Conservation (phyloP, 2,888 invertebrate species). For the Dasysyrphus tricinctus region DNA sequence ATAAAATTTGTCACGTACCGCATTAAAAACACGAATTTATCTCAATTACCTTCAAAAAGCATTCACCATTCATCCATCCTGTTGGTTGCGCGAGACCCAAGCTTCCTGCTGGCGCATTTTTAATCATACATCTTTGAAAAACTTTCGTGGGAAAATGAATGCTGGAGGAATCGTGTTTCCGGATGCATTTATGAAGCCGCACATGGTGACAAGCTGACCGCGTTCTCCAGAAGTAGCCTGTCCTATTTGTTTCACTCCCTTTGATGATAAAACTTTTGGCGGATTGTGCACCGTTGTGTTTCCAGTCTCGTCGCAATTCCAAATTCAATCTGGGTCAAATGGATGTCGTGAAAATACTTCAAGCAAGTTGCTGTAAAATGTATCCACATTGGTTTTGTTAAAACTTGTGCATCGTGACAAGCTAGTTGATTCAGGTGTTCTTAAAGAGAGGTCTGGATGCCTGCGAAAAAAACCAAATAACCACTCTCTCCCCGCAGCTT, state of each 20-base stretch:
- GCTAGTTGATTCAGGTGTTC: background rate
- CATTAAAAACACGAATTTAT: too few species aligned
- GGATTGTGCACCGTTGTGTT: too few species aligned
- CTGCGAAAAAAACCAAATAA: background rate
- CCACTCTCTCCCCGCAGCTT: too few species aligned
- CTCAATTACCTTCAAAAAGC: too few species aligned
- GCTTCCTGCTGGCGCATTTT: background rate
- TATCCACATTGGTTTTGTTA: background rate
- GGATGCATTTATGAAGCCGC: background rate
- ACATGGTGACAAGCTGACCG: background rate
- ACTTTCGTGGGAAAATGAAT: background rate
- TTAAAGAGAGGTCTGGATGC: background rate
- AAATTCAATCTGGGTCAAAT: background rate
- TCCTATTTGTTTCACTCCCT: too few species aligned
- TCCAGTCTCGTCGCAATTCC: background rate
- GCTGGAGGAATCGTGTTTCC: background rate
- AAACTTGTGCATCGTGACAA: too few species aligned
- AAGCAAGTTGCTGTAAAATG: background rate
- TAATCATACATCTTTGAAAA: too few species aligned
- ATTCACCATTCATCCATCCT: background rate
- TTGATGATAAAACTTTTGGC: too few species aligned
- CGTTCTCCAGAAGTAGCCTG: background rate
- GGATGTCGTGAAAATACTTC: background rate
- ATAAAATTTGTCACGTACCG: too few species aligned
- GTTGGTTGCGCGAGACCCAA: background rate